These are phyloP conservation scores for Saxidomus purpurata DNA, from an alignment of 1,140 invertebrate species.

Conservation along the genomic window DNA sequence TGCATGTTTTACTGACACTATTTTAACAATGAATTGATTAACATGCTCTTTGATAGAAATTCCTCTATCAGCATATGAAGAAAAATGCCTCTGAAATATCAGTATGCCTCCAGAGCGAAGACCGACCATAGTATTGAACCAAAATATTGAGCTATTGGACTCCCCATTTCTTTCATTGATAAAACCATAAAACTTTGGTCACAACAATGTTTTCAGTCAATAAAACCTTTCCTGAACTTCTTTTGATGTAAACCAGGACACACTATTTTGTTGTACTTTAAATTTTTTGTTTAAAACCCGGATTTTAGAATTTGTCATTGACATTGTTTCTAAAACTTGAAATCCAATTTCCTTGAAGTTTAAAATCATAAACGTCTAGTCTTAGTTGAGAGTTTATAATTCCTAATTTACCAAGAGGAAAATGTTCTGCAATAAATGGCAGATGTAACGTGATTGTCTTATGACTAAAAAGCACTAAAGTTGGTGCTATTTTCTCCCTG, in stretches of 20 bases:
- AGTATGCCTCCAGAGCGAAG: background rate
- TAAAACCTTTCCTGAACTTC: conserved; percentile 1
- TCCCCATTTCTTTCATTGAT: conserved; percentile 37
- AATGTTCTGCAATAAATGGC: no score
- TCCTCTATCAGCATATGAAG: background rate
- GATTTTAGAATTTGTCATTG: no score
- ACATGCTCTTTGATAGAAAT: background rate
- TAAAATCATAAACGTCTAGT: no score
- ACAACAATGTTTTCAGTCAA: background rate
- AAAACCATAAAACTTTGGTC: conserved; percentile 44
- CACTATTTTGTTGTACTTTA: background rate
- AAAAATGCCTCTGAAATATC: conserved; percentile 35
- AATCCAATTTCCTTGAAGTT: no score
- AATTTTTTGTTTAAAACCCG: no score
- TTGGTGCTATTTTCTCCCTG: no score
- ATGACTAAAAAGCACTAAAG: no score
- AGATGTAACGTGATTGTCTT: no score
- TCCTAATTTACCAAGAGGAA: no score
- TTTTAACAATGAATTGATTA: background rate
- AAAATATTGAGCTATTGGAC: conserved; percentile 39
- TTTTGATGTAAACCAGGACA: background rate
- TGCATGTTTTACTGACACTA: background rate
- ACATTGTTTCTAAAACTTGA: no score
- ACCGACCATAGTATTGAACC: conserved; percentile 19
- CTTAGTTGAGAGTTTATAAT: no score